phyloP scores from a whole-genome alignment of 2,888 invertebrate species.

The Watsonalla cultraria region DNA sequence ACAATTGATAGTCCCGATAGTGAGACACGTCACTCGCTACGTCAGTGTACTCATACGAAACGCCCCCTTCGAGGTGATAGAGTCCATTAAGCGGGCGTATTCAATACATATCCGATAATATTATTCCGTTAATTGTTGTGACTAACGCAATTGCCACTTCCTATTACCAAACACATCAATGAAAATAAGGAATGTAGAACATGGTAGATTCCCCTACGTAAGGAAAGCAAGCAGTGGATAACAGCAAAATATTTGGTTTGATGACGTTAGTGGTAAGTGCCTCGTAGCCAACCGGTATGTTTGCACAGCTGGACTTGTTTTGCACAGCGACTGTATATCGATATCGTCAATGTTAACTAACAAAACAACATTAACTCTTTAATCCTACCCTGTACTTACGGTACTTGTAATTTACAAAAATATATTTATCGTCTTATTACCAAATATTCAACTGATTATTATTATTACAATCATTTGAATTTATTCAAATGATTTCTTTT shows the following conservation, averaged over 20 bases:
- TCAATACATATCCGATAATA: not conserved
- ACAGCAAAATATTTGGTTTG: conserved; percentile 2
- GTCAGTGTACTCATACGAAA: not conserved
- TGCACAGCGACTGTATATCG: not conserved
- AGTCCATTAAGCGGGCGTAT: not conserved
- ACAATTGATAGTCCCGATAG: too few species aligned
- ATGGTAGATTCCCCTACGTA: conserved; percentile 1
- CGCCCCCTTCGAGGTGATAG: not conserved
- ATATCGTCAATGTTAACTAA: too few species aligned
- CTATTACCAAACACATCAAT: too few species aligned
- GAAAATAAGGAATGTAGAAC: too few species aligned
- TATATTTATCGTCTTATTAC: too few species aligned
- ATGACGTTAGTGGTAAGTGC: conserved; percentile 27
- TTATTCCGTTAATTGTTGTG: not conserved
- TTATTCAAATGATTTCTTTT: too few species aligned
- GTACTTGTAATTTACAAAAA: too few species aligned
- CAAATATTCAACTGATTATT: too few species aligned
- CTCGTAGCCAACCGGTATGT: conserved; percentile 21
- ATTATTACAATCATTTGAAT: too few species aligned
- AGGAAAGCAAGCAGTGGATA: conserved; percentile 1
- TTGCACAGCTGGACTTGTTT: conserved; percentile 29
- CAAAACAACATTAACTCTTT: too few species aligned
- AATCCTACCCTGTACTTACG: too few species aligned
- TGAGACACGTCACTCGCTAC: not conserved
- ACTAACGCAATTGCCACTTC: not conserved